These are phyloP conservation scores for Ceratina calcarata DNA, from an alignment of 1,140 invertebrate species.

Conservation along the genomic window DNA sequence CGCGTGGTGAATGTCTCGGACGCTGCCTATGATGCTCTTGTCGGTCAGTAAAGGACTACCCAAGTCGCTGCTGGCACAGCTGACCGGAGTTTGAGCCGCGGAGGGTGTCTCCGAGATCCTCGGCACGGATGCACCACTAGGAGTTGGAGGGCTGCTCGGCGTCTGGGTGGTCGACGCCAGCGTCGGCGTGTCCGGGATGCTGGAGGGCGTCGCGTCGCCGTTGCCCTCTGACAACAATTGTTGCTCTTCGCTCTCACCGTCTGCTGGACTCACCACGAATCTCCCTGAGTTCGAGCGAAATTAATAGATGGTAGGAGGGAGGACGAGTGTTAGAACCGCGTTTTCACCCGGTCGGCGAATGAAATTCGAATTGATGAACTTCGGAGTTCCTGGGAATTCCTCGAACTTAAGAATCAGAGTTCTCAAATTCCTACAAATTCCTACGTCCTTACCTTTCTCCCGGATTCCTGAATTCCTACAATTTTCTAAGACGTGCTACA, in stretches of 20 bases:
- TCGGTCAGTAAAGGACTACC: constrained; percentile 74
- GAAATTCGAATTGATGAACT: no score
- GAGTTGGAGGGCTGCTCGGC: constrained; percentile 70
- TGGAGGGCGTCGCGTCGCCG: constrained; percentile 57
- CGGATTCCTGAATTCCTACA: neutral
- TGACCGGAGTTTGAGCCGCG: constrained; percentile 82
- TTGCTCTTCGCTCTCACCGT: constrained; percentile 72
- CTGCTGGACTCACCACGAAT: constrained; percentile 79
- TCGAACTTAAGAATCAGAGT: neutral
- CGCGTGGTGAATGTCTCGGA: constrained; percentile 68
- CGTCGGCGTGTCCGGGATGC: constrained; percentile 58
- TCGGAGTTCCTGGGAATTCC: constrained; percentile 10
- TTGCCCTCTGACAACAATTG: constrained; percentile 41
- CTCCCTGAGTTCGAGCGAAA: constrained; percentile 73
- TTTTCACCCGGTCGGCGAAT: neutral
- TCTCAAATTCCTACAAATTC: neutral
- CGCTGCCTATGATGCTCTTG: constrained; percentile 56
- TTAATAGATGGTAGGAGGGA: constrained; percentile 57
- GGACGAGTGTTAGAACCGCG: constrained; percentile 4
- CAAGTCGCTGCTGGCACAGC: constrained; percentile 83
- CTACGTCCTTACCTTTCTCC: no score
- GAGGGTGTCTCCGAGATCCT: constrained; percentile 76
- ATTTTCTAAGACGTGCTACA: neutral
- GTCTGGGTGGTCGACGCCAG: constrained; percentile 61
- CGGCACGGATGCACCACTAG: constrained; percentile 67